Evolutionary conservation across 1,140 invertebrate species (phyloP).

Genomic region (Caligus rogercresseyi): DNA sequence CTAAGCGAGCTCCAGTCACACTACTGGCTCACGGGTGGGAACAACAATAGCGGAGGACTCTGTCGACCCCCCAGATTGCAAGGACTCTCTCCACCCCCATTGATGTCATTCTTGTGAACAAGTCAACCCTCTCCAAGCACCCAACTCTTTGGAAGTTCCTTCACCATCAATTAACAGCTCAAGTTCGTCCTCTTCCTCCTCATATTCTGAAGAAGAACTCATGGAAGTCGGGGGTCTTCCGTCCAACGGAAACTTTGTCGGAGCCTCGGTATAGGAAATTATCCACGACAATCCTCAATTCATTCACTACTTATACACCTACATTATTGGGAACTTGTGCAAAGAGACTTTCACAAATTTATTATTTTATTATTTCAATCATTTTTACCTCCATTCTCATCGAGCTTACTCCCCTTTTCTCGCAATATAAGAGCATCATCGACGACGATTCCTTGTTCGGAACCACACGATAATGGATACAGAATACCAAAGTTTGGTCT

Average conservation of each 20-base stretch:
- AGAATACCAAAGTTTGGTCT: too few relatives aligned
- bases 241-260: neutral
- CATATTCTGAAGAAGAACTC: neutral
- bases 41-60: neutral
- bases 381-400: neutral
- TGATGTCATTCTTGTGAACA: neutral
- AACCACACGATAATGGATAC: too few relatives aligned
- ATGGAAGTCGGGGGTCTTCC: neutral
- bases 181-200: neutral
- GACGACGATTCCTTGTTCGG: too few relatives aligned
- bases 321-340: neutral
- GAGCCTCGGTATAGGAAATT: too few relatives aligned
- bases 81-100: neutral
- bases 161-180: neutral
- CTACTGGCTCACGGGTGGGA: constrained; percentile 32
- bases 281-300: too few relatives aligned
- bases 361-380: neutral
- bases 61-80: neutral
- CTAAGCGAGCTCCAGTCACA: constrained; percentile 40
- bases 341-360: too few relatives aligned
- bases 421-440: too few relatives aligned
- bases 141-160: neutral
- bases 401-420: too few relatives aligned
- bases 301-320: too few relatives aligned
- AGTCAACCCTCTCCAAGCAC: neutral